Evolutionary conservation across 2,113 vertebrate species (phyloP).

Genomic region (Onychorhynchus coronatus): DNA sequence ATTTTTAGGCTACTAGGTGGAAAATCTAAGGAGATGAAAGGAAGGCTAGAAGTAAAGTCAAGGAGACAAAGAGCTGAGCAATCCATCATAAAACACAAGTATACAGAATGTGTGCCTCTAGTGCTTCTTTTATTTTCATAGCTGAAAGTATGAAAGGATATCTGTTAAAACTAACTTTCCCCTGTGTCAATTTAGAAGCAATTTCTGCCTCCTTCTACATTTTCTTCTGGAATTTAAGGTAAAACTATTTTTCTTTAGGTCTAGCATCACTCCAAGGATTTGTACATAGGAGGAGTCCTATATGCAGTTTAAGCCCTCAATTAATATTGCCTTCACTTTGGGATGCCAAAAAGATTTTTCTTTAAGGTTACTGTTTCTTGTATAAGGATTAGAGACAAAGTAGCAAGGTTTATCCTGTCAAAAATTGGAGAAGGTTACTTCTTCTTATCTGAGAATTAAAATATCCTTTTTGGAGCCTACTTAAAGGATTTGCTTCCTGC

Average conservation of each 20-base stretch:
- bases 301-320: neutral
- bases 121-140: neutral
- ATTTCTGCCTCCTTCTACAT: neutral
- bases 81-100: neutral
- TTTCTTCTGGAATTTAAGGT: neutral
- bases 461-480: neutral
- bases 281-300: neutral
- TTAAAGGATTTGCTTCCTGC: neutral
- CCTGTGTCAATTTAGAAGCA: neutral
- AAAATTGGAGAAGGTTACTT: neutral
- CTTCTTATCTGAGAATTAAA: neutral
- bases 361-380: neutral
- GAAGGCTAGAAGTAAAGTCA: slow-evolving; percentile 79
- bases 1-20: slow-evolving; percentile 78
- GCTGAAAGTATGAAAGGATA: neutral
- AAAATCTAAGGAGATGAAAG: slow-evolving; percentile 82
- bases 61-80: neutral
- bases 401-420: neutral
- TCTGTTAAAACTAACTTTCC: neutral
- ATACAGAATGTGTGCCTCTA: neutral
- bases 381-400: neutral
- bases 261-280: neutral
- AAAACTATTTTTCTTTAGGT: neutral
- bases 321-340: neutral
- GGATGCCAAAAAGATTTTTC: neutral